These are phyloP conservation scores for Sander vitreus DNA, from an alignment of 2,113 vertebrate species.

Conservation along the genomic window DNA sequence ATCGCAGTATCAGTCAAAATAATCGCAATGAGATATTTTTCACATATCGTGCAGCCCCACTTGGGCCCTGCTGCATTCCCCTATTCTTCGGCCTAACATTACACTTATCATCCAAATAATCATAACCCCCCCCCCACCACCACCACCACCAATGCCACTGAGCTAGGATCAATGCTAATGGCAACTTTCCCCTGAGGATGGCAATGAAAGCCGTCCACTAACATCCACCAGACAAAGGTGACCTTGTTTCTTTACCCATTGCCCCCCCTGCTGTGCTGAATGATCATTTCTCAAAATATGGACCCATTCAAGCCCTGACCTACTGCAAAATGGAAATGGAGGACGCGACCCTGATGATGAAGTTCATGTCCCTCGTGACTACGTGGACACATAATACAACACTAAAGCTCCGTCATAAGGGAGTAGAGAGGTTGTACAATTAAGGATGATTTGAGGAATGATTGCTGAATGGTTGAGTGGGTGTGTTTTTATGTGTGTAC, in stretches of 20 bases:
- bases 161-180: background rate
- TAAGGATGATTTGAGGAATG: conserved; percentile 1
- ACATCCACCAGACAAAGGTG: background rate
- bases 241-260: conserved; percentile 18
- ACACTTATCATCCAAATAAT: background rate
- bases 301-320: background rate
- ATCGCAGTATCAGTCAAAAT: too few relatives aligned
- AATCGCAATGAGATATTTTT: too few relatives aligned
- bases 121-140: background rate
- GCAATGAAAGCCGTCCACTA: too few relatives aligned
- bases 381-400: background rate
- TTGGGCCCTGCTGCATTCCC: too few relatives aligned
- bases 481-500: conserved; percentile 24
- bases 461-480: conserved; percentile 34
- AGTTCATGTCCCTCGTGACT: background rate
- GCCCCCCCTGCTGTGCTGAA: too few relatives aligned
- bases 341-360: background rate
- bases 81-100: background rate
- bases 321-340: background rate
- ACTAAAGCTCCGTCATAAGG: background rate
- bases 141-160: background rate
- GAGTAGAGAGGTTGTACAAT: background rate
- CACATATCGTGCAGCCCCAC: too few relatives aligned
- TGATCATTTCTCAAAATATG: background rate
- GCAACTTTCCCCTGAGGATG: background rate